Conservation (phyloP, 1,140 invertebrate genomes). For the Mamestra configurata region DNA sequence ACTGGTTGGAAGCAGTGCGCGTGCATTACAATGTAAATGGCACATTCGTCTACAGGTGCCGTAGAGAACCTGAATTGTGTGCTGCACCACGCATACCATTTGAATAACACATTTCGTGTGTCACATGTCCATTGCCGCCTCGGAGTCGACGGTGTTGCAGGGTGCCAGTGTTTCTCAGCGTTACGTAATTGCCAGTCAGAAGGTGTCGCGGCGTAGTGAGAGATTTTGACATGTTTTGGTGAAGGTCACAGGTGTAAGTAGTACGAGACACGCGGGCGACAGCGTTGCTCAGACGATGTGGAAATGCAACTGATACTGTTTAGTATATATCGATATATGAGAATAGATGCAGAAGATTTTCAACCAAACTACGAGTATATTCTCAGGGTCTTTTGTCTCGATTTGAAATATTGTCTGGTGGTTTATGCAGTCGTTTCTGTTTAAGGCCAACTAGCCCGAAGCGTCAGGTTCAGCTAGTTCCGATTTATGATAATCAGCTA, state of each 20-base stretch:
- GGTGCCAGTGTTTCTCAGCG: constrained; percentile 21
- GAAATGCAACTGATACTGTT: constrained; percentile 57
- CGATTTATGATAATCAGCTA: constrained; percentile 31
- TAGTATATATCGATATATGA: constrained; percentile 23
- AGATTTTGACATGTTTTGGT: constrained; percentile 55
- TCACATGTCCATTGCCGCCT: constrained; percentile 60
- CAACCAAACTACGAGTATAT: neutral
- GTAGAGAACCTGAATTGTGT: constrained; percentile 72
- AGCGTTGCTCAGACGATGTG: constrained; percentile 61
- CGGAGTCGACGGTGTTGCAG: constrained; percentile 2
- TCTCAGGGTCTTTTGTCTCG: neutral
- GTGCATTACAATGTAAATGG: constrained; percentile 85
- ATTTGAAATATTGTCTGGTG: constrained; percentile 12
- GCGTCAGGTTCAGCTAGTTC: constrained; percentile 22
- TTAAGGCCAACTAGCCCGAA: constrained; percentile 7
- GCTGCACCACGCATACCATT: constrained; percentile 56
- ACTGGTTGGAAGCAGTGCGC: constrained; percentile 78
- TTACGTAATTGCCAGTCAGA: constrained; percentile 45
- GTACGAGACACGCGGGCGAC: constrained; percentile 77
- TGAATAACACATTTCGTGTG: constrained; percentile 61
- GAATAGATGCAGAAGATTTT: constrained; percentile 8
- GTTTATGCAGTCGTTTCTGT: constrained; percentile 23
- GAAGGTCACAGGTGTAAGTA: constrained; percentile 65
- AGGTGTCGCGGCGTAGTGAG: constrained; percentile 40
- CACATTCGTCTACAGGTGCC: constrained; percentile 81